Evolutionary conservation across 1,140 invertebrate species (phyloP), one percentile per base, ranked within the genome.

Genomic region (Orius insidiosus): DNA sequence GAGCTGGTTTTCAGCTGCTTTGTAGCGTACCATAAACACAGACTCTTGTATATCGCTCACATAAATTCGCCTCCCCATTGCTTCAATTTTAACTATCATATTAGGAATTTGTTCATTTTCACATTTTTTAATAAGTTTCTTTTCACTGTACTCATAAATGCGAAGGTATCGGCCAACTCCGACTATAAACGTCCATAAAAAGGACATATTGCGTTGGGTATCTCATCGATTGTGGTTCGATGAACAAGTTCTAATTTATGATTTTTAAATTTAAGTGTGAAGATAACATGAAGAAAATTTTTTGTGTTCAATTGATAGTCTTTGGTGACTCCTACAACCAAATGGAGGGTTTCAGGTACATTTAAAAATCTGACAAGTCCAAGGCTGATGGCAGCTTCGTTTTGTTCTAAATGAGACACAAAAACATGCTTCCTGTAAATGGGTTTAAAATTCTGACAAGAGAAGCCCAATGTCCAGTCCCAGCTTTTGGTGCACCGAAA

Each of bases 61-160:
- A 58, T 86, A 89, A 19, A 99, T 85, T 41, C 96, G 73, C 58
- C 92, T 82, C 0, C 94, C 92, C 55, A 93, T 80, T 0, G 88
- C 80, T 60, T 93, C 84, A 45, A 99, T 92, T 49, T 84, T 84
- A 0, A 90, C 80, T 46, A 99, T 88, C 40, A 84, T 74, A 60
- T 97, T 92, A 9, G 94, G 92, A 64, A 98, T 84, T 64, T 96
- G 90, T 75, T 95, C 93, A 64, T 98, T 98, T 67, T 99, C 96
- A 67, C 95, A 98, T 66, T 99, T 99, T 33, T 90, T 70, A 4
- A 99, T 62, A 19, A 99, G 61, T 63, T 98, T 98, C 61, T 95
- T 93, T 57, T 93, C 93, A 35, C 95, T 96, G 57, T 97, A 76
- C 55, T 98, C 95, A 60, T 98, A 99, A 5, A 99, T 72, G 46